Evolutionary conservation across 2,113 vertebrate species (phyloP), one percentile per base, ranked within the genome.

Genomic region (Cyphomyrus plagiostoma): DNA sequence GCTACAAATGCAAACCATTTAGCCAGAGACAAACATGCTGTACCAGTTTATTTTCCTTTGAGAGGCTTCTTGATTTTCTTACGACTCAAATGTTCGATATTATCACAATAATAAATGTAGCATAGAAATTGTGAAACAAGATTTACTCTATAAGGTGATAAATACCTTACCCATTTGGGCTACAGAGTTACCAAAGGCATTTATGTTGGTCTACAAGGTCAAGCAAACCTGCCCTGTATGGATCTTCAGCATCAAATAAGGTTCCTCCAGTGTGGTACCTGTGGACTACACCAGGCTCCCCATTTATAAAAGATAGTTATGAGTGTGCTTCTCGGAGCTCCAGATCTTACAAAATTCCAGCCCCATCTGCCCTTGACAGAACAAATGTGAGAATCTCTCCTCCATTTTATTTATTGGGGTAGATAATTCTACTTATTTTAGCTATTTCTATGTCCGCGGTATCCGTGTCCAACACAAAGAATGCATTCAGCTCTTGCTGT

Each of bases 391-490:
- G 85, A 87, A 39, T 56, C 26, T 56, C 7, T 2, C 49, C 50
- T 56, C 85, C 13, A 39, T 87, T 50, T 39, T 35, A 87, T 87
- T 35, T 53, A 87, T 35, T 35, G 15, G 50, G 50, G 48, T 50
- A 35, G n/a, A 53, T 87, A 53, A 50, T 49, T 86, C 10, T 86
- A 26, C 46, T 26, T 45, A 46, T 26, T 7, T 11, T 52, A 52
- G 26, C n/a, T 45, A 23, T 87, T 89, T 87, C 30, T 82, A 30
- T 62, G 3, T 21, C 52, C 17, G 15, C 88, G 45, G 83, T 48
- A 35, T 10, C 42, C 21, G 6, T 35, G 17, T 62, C 89, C 56
- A 89, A 91, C 91, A 92, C 90, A 91, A 89, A 89, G 86, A 80
- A 74, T 62, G 89, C 39, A 74, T 77, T 70, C 56, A 91, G 90